Conservation (phyloP, 2,797 vertebrate genomes). For the Labeo calbasu region DNA sequence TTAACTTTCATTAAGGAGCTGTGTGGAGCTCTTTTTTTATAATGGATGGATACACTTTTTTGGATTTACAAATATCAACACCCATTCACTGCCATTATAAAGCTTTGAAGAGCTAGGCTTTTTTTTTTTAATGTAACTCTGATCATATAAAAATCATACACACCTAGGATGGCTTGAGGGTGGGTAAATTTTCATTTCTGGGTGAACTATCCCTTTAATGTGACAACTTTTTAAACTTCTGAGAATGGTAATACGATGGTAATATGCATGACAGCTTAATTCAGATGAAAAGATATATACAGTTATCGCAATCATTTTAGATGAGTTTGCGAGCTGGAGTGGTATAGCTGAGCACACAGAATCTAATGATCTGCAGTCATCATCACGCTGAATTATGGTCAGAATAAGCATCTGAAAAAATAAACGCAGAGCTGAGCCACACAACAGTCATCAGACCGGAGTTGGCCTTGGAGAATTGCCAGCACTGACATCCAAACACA, state of each 20-base stretch:
- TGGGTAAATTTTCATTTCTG: no score
- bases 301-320: neutral
- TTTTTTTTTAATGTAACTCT: no score
- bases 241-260: neutral
- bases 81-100: no score
- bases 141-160: no score
- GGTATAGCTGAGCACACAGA: conserved; percentile 37
- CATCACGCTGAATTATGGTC: conserved; percentile 43
- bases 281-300: conserved; percentile 11
- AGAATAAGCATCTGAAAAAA: conserved; percentile 50
- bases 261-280: conserved; percentile 17
- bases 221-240: neutral
- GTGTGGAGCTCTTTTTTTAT: no score
- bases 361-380: conserved; percentile 42
- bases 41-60: no score
- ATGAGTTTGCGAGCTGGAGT: neutral
- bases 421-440: conserved; percentile 34
- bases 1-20: no score
- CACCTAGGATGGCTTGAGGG: no score
- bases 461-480: conserved; percentile 44
- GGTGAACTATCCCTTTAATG: no score
- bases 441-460: conserved; percentile 43
- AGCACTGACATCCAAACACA: conserved; percentile 47
- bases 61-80: no score
- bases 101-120: no score